Percentiles rank a stretch among this genome's conserved stretches.
These are phyloP conservation scores for Trissolcus basalis DNA, from an alignment of 1,140 invertebrate species.

Conservation along the genomic window DNA sequence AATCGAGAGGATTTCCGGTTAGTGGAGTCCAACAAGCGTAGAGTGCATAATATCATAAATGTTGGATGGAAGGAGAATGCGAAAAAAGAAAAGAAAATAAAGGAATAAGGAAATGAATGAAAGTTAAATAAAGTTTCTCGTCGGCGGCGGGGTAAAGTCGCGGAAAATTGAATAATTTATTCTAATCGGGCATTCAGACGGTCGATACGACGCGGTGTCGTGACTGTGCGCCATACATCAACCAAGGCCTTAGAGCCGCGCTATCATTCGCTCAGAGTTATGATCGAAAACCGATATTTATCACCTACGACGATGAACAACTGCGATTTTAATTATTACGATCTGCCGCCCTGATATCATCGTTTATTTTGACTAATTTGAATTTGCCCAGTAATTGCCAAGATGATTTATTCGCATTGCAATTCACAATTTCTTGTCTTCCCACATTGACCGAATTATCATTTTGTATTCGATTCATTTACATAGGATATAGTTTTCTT, in stretches of 20 bases:
- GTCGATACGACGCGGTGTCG: conserved; percentile 40
- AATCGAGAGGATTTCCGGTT: conserved; percentile 10
- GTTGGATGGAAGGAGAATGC: conserved; percentile 16
- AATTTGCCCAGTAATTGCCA: conserved; percentile 8
- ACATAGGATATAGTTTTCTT: too few species aligned
- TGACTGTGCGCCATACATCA: conserved; percentile 40
- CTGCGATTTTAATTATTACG: conserved; percentile 43
- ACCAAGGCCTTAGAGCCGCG: conserved; percentile 11
- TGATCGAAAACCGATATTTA: conserved; percentile 40
- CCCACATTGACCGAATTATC: too few species aligned
- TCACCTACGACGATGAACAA: conserved; percentile 44
- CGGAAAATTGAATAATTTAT: conserved; percentile 52
- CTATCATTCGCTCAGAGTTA: conserved; percentile 35
- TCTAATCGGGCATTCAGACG: conserved; percentile 33
- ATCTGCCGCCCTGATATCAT: conserved; percentile 9
- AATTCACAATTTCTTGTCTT: too few species aligned
- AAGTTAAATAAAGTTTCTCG: conserved; percentile 30
- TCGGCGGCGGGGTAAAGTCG: conserved; percentile 13
- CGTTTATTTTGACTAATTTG: conserved; percentile 45
- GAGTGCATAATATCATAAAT: conserved; percentile 12
- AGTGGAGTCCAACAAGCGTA: background rate
- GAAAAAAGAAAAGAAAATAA: background rate
- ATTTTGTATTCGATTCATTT: too few species aligned
- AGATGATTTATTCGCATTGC: too few species aligned
- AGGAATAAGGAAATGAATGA: conserved; percentile 24